phyloP scores from a whole-genome alignment of 1,140 invertebrate species.

The Metaphire vulgaris region DNA sequence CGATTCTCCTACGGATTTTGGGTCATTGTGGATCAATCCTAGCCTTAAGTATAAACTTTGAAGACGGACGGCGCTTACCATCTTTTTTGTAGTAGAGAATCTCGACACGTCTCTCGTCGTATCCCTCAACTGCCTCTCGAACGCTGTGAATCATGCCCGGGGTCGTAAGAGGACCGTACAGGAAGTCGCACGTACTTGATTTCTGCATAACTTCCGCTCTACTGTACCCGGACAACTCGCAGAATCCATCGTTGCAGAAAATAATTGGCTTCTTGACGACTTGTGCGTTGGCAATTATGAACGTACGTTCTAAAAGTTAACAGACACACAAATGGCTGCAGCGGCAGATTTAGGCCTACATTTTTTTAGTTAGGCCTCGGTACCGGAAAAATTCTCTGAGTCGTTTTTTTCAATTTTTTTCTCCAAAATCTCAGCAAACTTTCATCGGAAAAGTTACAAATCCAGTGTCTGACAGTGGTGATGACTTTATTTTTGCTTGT shows the following conservation, averaged over 20 bases:
- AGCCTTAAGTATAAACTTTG: too few species aligned
- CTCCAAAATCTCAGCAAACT: too few species aligned
- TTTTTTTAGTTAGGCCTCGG: too few species aligned
- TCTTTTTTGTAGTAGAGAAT: constrained; percentile 77
- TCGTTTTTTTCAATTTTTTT: too few species aligned
- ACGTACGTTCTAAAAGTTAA: constrained; percentile 66
- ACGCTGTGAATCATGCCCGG: constrained; percentile 61
- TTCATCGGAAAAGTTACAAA: too few species aligned
- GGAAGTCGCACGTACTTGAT: constrained; percentile 68
- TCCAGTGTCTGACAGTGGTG: too few species aligned
- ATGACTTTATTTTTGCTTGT: too few species aligned
- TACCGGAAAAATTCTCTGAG: too few species aligned
- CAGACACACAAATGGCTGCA: too few species aligned
- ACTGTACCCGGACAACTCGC: constrained; percentile 67
- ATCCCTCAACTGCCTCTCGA: constrained; percentile 63
- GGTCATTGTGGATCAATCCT: too few species aligned
- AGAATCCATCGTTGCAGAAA: constrained; percentile 80
- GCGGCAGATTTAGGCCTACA: too few species aligned
- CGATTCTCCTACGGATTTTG: too few species aligned
- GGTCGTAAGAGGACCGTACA: constrained; percentile 72
- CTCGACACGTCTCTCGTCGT: constrained; percentile 72
- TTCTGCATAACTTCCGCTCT: constrained; percentile 74
- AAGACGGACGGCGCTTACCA: constrained; percentile 68
- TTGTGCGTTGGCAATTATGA: constrained; percentile 74
- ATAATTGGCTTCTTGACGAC: constrained; percentile 72